Evolutionary conservation across 2,797 vertebrate genomes (phyloP), one percentile per base, ranked within the genome.

Genomic region (Micropoecilia bifurca): DNA sequence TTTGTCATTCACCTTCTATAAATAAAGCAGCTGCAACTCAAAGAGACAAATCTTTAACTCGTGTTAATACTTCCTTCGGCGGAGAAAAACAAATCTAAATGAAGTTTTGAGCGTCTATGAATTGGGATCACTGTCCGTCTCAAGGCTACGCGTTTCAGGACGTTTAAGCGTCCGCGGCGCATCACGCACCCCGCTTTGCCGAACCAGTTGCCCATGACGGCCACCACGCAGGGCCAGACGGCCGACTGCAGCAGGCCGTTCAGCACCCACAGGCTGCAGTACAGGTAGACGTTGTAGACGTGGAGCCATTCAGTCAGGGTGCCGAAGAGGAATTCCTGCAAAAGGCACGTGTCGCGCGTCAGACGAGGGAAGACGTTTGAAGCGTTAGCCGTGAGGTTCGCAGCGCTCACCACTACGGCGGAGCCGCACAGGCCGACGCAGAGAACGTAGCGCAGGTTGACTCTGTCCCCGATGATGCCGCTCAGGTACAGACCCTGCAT

Each of bases 201-300:
- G 87, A 99, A 99, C 98, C 98, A 99, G 95, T 99, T 99, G 85
- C 97, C 98, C 98, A 99, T 99, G 89, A 99, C 95, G 2, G 98
- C 97, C 30, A 99, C 98, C 30, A 99, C 98, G 6, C 97, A 98
- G 81, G 98, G 98, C 98, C 98, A 99, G 36, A 99, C 98, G 0
- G 98, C 97, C 0, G 98, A 99, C 94, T 99, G 98, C 89, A 99
- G 94, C 88, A 99, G 96, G 83, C 98, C 98, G 6, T 99, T 99
- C 80, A 98, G 91, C 76, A 97, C 94, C 98, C 98, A 99, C 74
- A 99, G 94, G 78, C 85, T 76, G 71, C 97, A 97, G 94, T 99
- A 99, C 85, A 99, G 95, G 88, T 97, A 97, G 81, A 97, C 89
- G 88, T 97, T 98, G 95, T 99, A 99, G 92, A 99, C 95, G 68